These are phyloP conservation scores for Martes martes DNA, from an alignment of 2,113 vertebrate species.

Conservation along the genomic window DNA sequence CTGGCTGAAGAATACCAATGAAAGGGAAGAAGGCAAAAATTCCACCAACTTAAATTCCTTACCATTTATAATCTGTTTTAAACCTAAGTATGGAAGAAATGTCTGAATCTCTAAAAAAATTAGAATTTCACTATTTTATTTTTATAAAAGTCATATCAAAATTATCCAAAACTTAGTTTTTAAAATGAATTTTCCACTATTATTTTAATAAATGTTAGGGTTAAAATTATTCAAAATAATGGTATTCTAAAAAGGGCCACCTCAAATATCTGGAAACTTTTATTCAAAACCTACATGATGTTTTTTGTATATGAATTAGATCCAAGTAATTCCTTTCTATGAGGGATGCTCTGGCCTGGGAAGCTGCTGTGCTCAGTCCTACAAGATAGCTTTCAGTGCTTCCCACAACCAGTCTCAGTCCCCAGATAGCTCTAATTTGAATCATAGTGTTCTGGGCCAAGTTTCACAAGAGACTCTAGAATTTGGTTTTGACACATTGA, in stretches of 20 bases:
- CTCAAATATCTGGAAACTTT: not conserved
- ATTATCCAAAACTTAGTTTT: not conserved
- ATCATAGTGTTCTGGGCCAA: constrained; percentile 9
- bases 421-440: constrained; percentile 65
- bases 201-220: constrained; percentile 15
- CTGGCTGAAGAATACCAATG: not conserved
- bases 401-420: not conserved
- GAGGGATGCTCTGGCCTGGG: not conserved
- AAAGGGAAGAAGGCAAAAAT: not conserved
- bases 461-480: constrained; percentile 9
- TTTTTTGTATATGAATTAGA: not conserved
- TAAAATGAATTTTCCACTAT: not conserved
- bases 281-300: constrained; percentile 31
- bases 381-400: not conserved
- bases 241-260: not conserved
- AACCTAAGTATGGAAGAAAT: constrained; percentile 26
- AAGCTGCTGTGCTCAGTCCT: not conserved
- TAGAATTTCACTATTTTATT: not conserved
- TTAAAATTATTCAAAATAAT: not conserved
- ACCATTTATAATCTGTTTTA: not conserved
- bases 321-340: not conserved
- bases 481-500: not conserved
- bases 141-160: constrained; percentile 10
- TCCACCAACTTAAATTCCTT: constrained; percentile 4
- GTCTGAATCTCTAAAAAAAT: not conserved